phyloP scores from a whole-genome alignment of 2,113 vertebrate genomes.

The Lagopus leucura region DNA sequence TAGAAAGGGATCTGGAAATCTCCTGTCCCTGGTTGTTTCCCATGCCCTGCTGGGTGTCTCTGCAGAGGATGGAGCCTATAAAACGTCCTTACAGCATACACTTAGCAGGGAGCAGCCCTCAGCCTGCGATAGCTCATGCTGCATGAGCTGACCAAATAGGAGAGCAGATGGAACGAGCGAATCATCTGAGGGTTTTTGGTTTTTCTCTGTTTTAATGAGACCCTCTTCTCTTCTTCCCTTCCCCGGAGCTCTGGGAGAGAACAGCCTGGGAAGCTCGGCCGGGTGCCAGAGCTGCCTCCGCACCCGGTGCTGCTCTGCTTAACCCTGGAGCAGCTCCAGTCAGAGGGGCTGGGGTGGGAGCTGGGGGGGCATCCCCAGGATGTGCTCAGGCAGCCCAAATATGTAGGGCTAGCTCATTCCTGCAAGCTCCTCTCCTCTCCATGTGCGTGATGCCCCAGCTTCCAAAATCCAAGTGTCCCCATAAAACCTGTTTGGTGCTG shows the following conservation, averaged over 20 bases:
- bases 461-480: not conserved
- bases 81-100: not conserved
- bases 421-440: not conserved
- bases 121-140: not conserved
- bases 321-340: not conserved
- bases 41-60: not conserved
- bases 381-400: not conserved
- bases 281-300: not conserved
- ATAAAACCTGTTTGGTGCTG: not conserved
- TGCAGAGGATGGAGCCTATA: not conserved
- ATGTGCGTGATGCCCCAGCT: fast-evolving
- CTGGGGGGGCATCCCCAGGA: fast-evolving
- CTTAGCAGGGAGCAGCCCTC: not conserved
- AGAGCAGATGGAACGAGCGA: not conserved
- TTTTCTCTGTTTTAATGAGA: not conserved
- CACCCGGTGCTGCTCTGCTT: fast-evolving
- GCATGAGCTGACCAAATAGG: not conserved
- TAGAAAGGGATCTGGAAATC: not conserved
- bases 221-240: not conserved
- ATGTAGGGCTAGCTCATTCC: not conserved
- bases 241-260: not conserved
- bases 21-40: too few species aligned
- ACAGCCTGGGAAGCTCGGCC: not conserved
- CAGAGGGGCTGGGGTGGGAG: not conserved
- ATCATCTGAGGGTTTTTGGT: not conserved